These are phyloP conservation scores for Limulus polyphemus DNA, from an alignment of 2,888 invertebrate genomes.

Conservation along the genomic window DNA sequence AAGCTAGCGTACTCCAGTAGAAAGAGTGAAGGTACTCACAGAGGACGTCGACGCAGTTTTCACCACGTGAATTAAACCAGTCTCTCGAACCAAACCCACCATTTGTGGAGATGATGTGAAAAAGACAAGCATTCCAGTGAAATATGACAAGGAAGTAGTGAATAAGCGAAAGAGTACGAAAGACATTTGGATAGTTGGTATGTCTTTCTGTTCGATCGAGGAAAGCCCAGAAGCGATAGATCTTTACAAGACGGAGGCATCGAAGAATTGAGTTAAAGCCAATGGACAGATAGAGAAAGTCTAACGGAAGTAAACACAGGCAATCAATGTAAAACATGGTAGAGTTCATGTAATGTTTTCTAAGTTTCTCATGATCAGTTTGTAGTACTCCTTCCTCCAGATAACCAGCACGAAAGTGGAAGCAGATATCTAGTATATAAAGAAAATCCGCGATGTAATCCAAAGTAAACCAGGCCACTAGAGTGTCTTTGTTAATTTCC, in stretches of 20 bases:
- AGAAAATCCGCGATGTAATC: slow-evolving; percentile 94
- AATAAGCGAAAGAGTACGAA: slow-evolving; percentile 43
- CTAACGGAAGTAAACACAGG: slow-evolving; percentile 89
- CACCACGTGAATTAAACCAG: slow-evolving; percentile 51
- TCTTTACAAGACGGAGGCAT: slow-evolving; percentile 89
- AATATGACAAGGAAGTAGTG: slow-evolving; percentile 66
- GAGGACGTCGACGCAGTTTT: slow-evolving; percentile 55
- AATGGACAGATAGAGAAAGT: slow-evolving; percentile 94
- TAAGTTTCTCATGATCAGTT: slow-evolving; percentile 84
- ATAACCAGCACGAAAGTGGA: slow-evolving; percentile 95
- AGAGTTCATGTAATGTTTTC: slow-evolving; percentile 95
- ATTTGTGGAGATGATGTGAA: slow-evolving; percentile 91
- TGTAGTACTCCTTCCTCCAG: slow-evolving; percentile 95
- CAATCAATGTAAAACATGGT: slow-evolving; percentile 97
- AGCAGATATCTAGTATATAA: slow-evolving; percentile 88
- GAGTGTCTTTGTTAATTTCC: slow-evolving; percentile 73
- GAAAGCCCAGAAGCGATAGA: slow-evolving; percentile 96
- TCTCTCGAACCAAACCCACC: slow-evolving; percentile 68
- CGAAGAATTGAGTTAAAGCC: slow-evolving; percentile 86
- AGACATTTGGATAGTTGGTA: slow-evolving; percentile 96
- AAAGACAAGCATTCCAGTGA: slow-evolving; percentile 99
- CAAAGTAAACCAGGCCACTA: slow-evolving; percentile 89
- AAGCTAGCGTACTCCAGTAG: slow-evolving; percentile 93
- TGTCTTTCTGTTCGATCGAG: slow-evolving; percentile 96
- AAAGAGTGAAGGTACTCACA: slow-evolving; percentile 94